Evolutionary conservation across 2,113 vertebrate genomes (phyloP).

Genomic region (Papio anubis): DNA sequence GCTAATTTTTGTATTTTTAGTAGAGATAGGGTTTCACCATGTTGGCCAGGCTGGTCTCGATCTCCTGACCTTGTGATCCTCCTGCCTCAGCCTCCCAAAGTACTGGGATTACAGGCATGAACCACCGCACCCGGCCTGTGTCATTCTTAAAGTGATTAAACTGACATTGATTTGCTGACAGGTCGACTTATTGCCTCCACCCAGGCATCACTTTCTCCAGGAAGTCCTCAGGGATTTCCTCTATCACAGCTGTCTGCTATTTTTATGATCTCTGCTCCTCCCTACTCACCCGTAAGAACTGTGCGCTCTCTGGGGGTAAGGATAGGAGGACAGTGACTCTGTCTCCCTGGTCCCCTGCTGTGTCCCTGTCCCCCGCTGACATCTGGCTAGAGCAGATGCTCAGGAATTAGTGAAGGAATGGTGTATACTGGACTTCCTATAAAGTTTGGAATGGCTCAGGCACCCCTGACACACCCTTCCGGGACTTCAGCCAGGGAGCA

Average conservation of each 20-base stretch:
- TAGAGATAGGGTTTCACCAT: too few species aligned
- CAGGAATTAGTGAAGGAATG: neutral
- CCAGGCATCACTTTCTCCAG: neutral
- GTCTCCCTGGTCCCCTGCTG: neutral
- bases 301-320: neutral
- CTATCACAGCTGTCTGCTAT: neutral
- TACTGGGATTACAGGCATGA: too few species aligned
- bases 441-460: neutral
- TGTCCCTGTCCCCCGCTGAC: neutral
- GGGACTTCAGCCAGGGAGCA: too few species aligned
- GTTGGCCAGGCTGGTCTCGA: too few species aligned
- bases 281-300: neutral
- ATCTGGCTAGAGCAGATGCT: neutral
- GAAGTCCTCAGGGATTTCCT: neutral
- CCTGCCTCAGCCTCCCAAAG: too few species aligned
- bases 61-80: too few species aligned
- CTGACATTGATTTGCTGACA: neutral
- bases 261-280: neutral
- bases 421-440: neutral
- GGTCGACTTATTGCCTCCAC: neutral
- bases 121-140: neutral
- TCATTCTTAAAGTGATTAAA: neutral
- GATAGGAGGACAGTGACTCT: neutral
- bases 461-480: rapidly evolving
- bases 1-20: too few species aligned